A percentile compares a stretch with the other conserved stretches of the same genome.
Evolutionary conservation across 2,113 vertebrate genomes (phyloP).

Genomic region (Oceanodroma tethys): DNA sequence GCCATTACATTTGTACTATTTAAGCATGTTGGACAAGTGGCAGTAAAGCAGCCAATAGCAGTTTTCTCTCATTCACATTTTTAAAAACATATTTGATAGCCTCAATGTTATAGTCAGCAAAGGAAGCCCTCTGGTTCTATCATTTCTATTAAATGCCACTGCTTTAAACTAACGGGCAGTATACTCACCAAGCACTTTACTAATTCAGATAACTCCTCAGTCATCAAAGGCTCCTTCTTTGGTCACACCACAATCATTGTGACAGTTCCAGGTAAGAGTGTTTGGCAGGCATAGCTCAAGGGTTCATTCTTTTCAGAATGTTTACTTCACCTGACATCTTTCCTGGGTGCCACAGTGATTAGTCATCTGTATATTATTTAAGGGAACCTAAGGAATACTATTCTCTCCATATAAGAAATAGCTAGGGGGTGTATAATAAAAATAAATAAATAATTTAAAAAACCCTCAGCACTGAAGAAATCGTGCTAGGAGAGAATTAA

Average conservation of each 20-base stretch:
- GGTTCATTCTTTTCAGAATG: slow-evolving; percentile 63
- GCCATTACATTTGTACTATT: not conserved
- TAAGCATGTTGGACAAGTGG: not conserved
- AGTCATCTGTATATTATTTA: slow-evolving; percentile 39
- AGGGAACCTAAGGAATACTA: not conserved
- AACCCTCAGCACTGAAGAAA: not conserved
- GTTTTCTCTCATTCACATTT: not conserved
- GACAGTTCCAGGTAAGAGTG: slow-evolving; percentile 64
- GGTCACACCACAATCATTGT: slow-evolving; percentile 34
- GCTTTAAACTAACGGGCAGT: not conserved
- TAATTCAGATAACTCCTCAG: slow-evolving; percentile 27
- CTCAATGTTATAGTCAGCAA: not conserved
- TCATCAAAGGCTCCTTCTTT: slow-evolving; percentile 21
- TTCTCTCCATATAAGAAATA: not conserved
- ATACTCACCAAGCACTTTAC: slow-evolving; percentile 20
- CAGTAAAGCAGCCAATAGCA: not conserved
- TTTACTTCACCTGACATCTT: slow-evolving; percentile 63
- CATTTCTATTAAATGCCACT: not conserved
- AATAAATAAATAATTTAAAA: not conserved
- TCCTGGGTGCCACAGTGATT: slow-evolving; percentile 53
- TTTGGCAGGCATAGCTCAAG: slow-evolving; percentile 63
- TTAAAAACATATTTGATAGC: not conserved
- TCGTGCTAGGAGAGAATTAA: not conserved
- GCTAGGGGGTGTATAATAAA: not conserved
- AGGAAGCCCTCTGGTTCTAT: not conserved